Evolutionary conservation across 2,113 vertebrate species (phyloP), one percentile per base, ranked within the genome.

Genomic region (Gracilinanus agilis): DNA sequence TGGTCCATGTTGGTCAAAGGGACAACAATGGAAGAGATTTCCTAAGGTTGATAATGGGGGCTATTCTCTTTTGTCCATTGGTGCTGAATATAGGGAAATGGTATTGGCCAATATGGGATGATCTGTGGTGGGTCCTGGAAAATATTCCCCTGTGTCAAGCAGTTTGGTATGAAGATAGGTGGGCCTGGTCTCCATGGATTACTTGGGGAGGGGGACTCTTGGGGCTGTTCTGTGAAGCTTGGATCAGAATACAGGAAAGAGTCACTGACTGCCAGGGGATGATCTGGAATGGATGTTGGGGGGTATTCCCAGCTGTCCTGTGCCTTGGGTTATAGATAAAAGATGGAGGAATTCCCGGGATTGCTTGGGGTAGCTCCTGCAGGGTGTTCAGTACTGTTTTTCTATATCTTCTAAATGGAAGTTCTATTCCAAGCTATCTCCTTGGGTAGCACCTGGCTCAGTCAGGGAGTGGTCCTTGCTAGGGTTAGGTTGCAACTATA

Each of bases 11-110:
- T 4, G 27, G 11, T 12, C 29, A 67, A 34, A 29, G 9, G 25
- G 29, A 4, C 0, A 34, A 13, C 3, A 34, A 10, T 3, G 1
- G 11, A 67, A 13, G 9, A 12, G 27, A 12, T 34, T 0, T 34
- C 25, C 25, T 29, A 29, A 6, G 27, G 27, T 67, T 67, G 27
- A 34, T 12, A 2, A 67, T 67, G 11, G 11, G 27, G 29, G 29
- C 11, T 67, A 11, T 13, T 67, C 25, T 67, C 58, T 4, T 0
- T 3, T 12, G 10, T 67, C 11, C 25, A 10, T 67, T 12, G 27
- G 12, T 67, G 3, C 3, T 13, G 58, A 11, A 11, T 29, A 29
- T 34, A 9, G 11, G 58, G 58, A 67, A 67, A 1, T 67, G 3
- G 9, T 67, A 67, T 13, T 12, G 27, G 12, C 56, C 27, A 25